A percentile compares a stretch with the other conserved stretches of the same genome.
Evolutionary conservation across 2,888 invertebrate genomes (phyloP).

Genomic region (Agriopis marginaria): DNA sequence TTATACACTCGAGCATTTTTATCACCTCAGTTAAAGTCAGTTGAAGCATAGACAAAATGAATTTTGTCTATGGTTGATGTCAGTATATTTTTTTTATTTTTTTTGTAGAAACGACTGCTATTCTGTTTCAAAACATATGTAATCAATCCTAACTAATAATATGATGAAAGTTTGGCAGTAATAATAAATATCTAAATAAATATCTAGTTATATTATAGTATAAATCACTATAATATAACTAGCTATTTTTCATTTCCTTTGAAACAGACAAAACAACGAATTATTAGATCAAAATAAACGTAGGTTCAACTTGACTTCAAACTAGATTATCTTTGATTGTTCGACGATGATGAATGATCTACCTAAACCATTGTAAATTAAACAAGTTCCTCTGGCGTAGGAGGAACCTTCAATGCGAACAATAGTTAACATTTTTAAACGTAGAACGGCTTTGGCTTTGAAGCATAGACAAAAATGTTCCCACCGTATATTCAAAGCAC

Average conservation of each 20-base stretch:
- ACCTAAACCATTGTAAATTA: not conserved
- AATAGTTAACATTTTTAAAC: not conserved
- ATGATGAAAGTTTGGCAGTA: no score
- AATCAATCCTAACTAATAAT: no score
- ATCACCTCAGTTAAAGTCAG: no score
- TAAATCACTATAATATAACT: no score
- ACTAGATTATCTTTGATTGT: slow-evolving; percentile 13
- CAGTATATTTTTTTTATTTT: no score
- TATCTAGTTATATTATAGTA: no score
- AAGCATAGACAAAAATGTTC: slow-evolving; percentile 47
- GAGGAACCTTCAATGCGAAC: slow-evolving; percentile 14
- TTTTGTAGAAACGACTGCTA: no score
- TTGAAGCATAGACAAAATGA: no score
- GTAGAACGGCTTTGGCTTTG: not conserved
- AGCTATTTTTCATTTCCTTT: not conserved
- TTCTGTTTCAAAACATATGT: no score
- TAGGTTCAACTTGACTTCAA: not conserved
- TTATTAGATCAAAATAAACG: not conserved
- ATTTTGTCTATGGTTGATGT: no score
- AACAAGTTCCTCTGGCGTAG: slow-evolving; percentile 22
- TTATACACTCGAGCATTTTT: no score
- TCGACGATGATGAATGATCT: slow-evolving; percentile 15
- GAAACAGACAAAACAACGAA: not conserved
- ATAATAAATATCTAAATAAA: no score
- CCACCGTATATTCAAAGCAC: slow-evolving; percentile 60